Evolutionary conservation across 2,797 vertebrate species (phyloP).

Genomic region (Oryzias sinensis): DNA sequence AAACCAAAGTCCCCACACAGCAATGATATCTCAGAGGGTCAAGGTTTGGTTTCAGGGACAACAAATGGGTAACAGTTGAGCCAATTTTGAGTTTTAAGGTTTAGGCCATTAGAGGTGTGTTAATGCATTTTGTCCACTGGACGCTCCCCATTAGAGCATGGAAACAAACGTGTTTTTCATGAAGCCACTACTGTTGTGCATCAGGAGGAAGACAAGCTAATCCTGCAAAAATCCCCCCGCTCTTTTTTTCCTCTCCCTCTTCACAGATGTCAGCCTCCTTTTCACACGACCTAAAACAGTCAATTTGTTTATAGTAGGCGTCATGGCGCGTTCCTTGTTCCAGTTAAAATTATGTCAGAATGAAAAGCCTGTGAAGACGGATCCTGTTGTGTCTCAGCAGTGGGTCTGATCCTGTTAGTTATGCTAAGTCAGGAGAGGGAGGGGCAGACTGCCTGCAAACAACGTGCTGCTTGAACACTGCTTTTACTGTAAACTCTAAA

Average conservation of each 20-base stretch:
- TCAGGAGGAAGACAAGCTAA: constrained; percentile 14
- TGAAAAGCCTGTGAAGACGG: constrained; percentile 36
- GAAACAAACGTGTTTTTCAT: not conserved
- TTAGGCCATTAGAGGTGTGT: not conserved
- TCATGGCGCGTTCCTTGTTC: constrained; percentile 31
- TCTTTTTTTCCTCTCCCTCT: constrained; percentile 22
- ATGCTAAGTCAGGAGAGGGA: constrained; percentile 45
- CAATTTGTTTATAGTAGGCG: constrained; percentile 49
- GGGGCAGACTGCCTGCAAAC: constrained; percentile 18
- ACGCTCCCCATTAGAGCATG: not conserved
- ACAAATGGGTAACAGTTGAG: not conserved
- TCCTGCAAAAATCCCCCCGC: constrained; percentile 22
- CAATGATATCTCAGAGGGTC: not conserved
- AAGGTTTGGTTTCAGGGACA: not conserved
- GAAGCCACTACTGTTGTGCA: not conserved
- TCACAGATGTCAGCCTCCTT: constrained; percentile 13
- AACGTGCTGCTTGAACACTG: constrained; percentile 10
- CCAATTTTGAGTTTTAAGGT: not conserved
- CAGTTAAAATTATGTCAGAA: constrained; percentile 50
- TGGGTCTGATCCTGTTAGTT: constrained; percentile 63
- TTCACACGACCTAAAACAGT: constrained; percentile 41
- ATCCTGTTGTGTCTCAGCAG: constrained; percentile 49
- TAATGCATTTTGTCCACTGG: not conserved
- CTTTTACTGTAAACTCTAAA: constrained; percentile 4
- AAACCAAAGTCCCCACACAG: not conserved